Percentiles rank a stretch among this genome's conserved stretches.
Conservation (phyloP, 2,888 invertebrate species). For the Brachylomia viminalis region DNA sequence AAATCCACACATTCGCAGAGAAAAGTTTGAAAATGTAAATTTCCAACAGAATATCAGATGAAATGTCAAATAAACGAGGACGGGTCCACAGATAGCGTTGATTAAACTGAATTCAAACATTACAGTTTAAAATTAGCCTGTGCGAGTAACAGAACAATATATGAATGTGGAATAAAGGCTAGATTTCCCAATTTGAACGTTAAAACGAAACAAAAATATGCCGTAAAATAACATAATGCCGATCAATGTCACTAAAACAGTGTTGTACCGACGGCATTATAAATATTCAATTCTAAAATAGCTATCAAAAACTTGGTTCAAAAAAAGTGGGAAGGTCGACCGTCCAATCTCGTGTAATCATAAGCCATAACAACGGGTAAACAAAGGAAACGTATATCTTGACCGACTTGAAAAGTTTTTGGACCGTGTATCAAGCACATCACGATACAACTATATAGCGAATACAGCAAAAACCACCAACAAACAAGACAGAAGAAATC, state of each 20-base stretch:
- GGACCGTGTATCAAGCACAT: slow-evolving; percentile 9
- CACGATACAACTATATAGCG: slow-evolving; percentile 25
- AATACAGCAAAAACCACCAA: slow-evolving; percentile 43
- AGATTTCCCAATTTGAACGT: slow-evolving; percentile 45
- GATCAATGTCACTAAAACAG: too few species aligned
- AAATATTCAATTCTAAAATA: background rate
- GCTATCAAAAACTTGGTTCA: background rate
- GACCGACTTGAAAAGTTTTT: background rate
- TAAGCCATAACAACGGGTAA: background rate
- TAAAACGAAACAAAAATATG: slow-evolving; percentile 43
- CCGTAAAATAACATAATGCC: slow-evolving; percentile 38
- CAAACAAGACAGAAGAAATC: slow-evolving; percentile 54
- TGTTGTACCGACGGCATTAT: too few species aligned
- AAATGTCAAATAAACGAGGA: slow-evolving; percentile 50
- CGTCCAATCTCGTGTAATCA: background rate
- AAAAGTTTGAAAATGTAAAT: slow-evolving; percentile 45
- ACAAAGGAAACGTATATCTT: background rate
- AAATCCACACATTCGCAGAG: slow-evolving; percentile 14
- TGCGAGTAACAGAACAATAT: slow-evolving; percentile 30
- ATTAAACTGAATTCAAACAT: slow-evolving; percentile 58
- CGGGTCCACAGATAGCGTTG: slow-evolving; percentile 44
- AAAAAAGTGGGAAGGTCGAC: background rate
- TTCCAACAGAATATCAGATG: slow-evolving; percentile 50
- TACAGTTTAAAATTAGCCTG: slow-evolving; percentile 51
- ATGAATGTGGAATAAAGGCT: slow-evolving; percentile 38